phyloP scores from a whole-genome alignment of 2,797 vertebrate genomes.

The Onychomys arenicola region DNA sequence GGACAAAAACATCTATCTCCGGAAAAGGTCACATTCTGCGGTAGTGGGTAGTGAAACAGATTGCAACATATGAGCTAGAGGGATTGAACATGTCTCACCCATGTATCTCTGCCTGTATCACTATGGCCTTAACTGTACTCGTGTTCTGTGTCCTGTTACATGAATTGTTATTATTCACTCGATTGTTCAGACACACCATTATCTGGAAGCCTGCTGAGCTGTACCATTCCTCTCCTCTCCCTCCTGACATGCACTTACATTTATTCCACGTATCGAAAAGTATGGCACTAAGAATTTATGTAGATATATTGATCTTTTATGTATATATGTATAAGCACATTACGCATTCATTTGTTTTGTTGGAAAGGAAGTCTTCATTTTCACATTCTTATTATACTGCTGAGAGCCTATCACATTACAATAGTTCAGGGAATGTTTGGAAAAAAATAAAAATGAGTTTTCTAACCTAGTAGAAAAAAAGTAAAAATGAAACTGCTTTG shows the following conservation, averaged over 20 bases:
- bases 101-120: background rate
- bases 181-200: background rate
- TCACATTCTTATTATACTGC: background rate
- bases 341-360: background rate
- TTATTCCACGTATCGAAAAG: background rate
- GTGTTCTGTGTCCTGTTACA: background rate
- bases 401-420: background rate
- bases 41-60: background rate
- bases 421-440: background rate
- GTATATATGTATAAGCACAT: background rate
- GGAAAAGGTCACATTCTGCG: background rate
- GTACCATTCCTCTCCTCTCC: background rate
- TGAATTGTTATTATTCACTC: background rate
- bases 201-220: background rate
- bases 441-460: background rate
- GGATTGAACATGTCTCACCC: background rate
- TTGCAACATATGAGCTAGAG: background rate
- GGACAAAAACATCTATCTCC: background rate
- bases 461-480: background rate
- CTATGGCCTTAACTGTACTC: background rate
- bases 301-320: background rate
- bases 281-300: background rate
- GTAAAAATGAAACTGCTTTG: background rate
- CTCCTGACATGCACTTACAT: background rate
- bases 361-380: background rate